These are phyloP conservation scores for Prenolepis imparis DNA, from an alignment of 2,888 invertebrate genomes.

Conservation along the genomic window DNA sequence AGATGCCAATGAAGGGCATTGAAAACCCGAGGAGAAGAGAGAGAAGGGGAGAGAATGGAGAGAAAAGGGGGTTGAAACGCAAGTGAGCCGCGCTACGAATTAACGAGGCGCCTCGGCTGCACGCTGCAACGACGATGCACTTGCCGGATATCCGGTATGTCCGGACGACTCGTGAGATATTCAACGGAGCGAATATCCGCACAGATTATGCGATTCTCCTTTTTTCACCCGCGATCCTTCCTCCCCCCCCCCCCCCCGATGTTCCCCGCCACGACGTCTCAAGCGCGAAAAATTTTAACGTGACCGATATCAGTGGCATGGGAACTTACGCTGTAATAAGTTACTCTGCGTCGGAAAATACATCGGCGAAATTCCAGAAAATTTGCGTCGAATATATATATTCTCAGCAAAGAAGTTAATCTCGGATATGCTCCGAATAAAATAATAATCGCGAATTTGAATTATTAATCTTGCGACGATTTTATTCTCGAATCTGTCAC, in stretches of 20 bases:
- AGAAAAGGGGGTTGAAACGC: constrained; percentile 53
- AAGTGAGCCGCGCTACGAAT: constrained; percentile 72
- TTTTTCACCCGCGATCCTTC: constrained; percentile 58
- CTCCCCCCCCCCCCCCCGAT: constrained; percentile 3
- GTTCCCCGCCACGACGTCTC: neutral
- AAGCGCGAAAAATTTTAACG: constrained; percentile 31
- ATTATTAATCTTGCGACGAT: neutral
- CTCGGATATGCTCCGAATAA: neutral
- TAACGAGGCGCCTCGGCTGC: constrained; percentile 66
- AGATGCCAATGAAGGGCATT: neutral
- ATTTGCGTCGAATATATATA: neutral
- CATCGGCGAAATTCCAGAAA: neutral
- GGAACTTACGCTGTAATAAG: constrained; percentile 1
- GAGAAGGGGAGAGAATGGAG: neutral
- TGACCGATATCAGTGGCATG: neutral
- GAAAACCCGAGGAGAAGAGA: neutral
- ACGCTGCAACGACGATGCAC: constrained; percentile 75
- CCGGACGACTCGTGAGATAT: constrained; percentile 76
- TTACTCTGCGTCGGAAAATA: neutral
- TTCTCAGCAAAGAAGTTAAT: neutral
- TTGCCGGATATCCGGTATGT: constrained; percentile 74
- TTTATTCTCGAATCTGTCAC: neutral
- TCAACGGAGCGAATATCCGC: constrained; percentile 76
- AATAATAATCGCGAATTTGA: constrained; percentile 7
- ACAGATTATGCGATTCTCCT: constrained; percentile 74